phyloP scores from a whole-genome alignment of 2,797 vertebrate genomes.

The Sparus aurata region DNA sequence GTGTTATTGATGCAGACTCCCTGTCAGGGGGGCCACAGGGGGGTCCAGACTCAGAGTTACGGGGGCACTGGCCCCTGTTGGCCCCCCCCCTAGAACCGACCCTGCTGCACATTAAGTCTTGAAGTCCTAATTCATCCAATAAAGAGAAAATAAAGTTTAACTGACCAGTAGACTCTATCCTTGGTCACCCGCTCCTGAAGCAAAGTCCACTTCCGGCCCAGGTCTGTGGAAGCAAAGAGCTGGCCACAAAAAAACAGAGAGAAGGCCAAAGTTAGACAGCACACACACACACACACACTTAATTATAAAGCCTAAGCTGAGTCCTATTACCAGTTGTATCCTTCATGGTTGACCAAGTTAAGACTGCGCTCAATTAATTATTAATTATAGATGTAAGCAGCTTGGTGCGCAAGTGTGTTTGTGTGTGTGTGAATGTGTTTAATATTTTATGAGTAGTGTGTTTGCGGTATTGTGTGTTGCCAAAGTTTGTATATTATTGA shows the following conservation, averaged over 20 bases:
- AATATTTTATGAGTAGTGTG: constrained; percentile 43
- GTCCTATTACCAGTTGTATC: constrained; percentile 20
- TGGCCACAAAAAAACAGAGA: constrained; percentile 59
- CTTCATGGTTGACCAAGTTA: constrained; percentile 54
- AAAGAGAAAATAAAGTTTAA: constrained; percentile 20
- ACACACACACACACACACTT: constrained; percentile 11
- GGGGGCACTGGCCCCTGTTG: too few relatives aligned
- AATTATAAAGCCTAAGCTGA: constrained; percentile 5
- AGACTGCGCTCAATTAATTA: constrained; percentile 60
- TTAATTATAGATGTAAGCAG: constrained; percentile 41
- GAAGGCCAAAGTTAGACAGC: constrained; percentile 11
- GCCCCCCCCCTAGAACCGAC: too few relatives aligned
- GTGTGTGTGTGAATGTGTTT: constrained; percentile 19
- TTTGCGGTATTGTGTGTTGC: constrained; percentile 16
- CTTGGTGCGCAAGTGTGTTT: not conserved
- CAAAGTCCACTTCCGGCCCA: constrained; percentile 93
- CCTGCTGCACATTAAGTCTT: not conserved
- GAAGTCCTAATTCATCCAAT: not conserved
- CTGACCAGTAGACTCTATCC: constrained; percentile 94
- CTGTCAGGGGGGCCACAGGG: too few relatives aligned
- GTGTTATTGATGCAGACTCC: too few relatives aligned
- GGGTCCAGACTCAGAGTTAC: too few relatives aligned
- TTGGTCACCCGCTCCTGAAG: constrained; percentile 95
- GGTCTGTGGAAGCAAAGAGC: constrained; percentile 91
- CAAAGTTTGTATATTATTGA: constrained; percentile 44